Evolutionary conservation across 1,140 invertebrate species (phyloP).

Genomic region (Drosophila aff.): DNA sequence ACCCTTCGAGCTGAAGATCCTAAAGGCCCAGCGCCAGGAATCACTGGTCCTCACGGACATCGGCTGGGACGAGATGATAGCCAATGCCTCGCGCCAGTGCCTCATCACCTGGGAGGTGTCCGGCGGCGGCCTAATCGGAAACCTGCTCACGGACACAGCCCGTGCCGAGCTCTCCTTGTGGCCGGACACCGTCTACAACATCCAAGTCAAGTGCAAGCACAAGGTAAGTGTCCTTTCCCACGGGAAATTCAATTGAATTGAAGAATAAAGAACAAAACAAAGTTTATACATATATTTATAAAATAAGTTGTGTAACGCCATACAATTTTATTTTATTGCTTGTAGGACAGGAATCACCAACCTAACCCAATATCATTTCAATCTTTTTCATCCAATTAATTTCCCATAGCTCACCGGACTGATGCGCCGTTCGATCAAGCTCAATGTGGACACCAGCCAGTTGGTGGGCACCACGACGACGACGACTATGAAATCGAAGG

Average conservation of each 20-base stretch:
- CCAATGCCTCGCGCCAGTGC: slow-evolving; percentile 88
- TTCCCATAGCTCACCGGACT: slow-evolving; percentile 62
- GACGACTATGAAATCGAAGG: neutral
- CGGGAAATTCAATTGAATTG: neutral
- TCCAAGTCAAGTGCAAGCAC: slow-evolving; percentile 88
- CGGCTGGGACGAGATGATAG: slow-evolving; percentile 88
- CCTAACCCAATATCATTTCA: neutral
- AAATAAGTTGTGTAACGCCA: neutral
- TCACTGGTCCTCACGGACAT: slow-evolving; percentile 91
- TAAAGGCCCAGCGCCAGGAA: slow-evolving; percentile 75
- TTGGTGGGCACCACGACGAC: slow-evolving; percentile 47
- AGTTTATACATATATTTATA: too few species aligned
- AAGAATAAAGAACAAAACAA: neutral
- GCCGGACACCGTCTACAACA: slow-evolving; percentile 92
- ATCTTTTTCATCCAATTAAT: neutral
- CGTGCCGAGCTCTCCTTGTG: slow-evolving; percentile 91
- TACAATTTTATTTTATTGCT: neutral
- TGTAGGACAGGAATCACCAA: neutral
- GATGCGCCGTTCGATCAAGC: slow-evolving; percentile 79
- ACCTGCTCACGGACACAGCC: slow-evolving; percentile 92
- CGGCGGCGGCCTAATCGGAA: slow-evolving; percentile 92
- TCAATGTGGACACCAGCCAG: slow-evolving; percentile 76
- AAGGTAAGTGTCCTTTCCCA: slow-evolving; percentile 66
- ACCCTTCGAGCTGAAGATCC: slow-evolving; percentile 63
- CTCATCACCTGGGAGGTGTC: slow-evolving; percentile 93